Evolutionary conservation across 1,140 invertebrate species (phyloP).

Genomic region (Drosophila tsacasi): DNA sequence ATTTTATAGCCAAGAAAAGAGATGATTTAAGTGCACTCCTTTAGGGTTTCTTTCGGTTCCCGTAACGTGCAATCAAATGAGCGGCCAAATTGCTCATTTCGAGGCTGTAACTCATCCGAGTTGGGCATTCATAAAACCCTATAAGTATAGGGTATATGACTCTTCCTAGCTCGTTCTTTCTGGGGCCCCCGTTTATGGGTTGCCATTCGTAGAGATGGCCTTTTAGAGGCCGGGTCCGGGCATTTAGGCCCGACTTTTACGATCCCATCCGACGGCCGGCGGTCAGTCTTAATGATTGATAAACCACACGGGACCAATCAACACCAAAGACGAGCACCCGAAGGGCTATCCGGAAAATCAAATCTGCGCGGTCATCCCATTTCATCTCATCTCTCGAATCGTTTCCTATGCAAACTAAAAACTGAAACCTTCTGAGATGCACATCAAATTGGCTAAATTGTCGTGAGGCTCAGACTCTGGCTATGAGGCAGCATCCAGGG

Average conservation of each 20-base stretch:
- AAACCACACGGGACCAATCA: slow-evolving; percentile 79
- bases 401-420: slow-evolving; percentile 53
- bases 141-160: slow-evolving; percentile 45
- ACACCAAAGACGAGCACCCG: slow-evolving; percentile 41
- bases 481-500: slow-evolving; percentile 32
- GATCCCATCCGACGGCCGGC: slow-evolving; percentile 18
- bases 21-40: slow-evolving; percentile 34
- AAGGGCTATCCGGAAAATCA: slow-evolving; percentile 47
- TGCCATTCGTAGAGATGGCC: slow-evolving; percentile 67
- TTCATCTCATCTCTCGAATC: slow-evolving; percentile 26
- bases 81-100: slow-evolving; percentile 51
- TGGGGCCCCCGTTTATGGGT: slow-evolving; percentile 38
- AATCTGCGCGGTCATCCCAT: slow-evolving; percentile 57
- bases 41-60: slow-evolving; percentile 10
- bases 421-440: slow-evolving; percentile 36
- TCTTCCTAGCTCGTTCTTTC: slow-evolving; percentile 18
- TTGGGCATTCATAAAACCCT: slow-evolving; percentile 59
- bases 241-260: slow-evolving; percentile 65
- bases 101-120: slow-evolving; percentile 48
- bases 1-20: slow-evolving; percentile 12
- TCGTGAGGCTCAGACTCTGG: slow-evolving; percentile 55
- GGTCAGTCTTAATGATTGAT: slow-evolving; percentile 77
- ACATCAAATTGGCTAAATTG: slow-evolving; percentile 79
- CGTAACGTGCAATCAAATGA: slow-evolving; percentile 61
- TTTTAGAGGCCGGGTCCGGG: slow-evolving; percentile 60